These are phyloP conservation scores for Lamellibrachia columna DNA, from an alignment of 2,888 invertebrate genomes.

Conservation along the genomic window DNA sequence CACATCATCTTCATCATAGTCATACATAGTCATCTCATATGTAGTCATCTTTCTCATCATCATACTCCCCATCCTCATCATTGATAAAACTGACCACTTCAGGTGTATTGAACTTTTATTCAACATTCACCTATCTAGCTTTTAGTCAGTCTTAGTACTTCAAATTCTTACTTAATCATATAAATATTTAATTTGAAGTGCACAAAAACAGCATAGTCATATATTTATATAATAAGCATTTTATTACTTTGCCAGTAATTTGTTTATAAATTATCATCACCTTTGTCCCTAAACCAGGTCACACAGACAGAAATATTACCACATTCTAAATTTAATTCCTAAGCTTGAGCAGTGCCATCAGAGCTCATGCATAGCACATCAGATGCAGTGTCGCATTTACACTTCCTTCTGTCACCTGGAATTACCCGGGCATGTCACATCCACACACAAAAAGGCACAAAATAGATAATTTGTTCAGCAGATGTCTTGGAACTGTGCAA, in stretches of 20 bases:
- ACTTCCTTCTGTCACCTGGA: not conserved
- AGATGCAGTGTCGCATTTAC: not conserved
- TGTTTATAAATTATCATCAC: not conserved
- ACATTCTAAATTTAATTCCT: not conserved
- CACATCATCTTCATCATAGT: too few relatives aligned
- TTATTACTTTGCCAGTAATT: not conserved
- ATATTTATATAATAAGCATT: not conserved
- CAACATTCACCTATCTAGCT: not conserved
- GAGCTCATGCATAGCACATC: not conserved
- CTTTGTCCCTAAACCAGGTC: not conserved
- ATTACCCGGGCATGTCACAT: not conserved
- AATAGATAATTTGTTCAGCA: not conserved
- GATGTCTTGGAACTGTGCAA: not conserved
- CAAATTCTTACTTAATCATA: not conserved
- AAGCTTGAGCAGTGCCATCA: not conserved
- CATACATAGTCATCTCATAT: not conserved
- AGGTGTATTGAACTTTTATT: not conserved
- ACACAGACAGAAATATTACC: not conserved
- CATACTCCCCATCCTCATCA: not conserved
- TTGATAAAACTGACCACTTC: not conserved
- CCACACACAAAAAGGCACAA: not conserved
- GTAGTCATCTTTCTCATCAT: not conserved
- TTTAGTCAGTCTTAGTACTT: not conserved
- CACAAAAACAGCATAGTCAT: not conserved
- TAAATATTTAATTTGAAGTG: not conserved